Evolutionary conservation across 1,140 invertebrate species (phyloP).

Genomic region (Eumaeus atala): DNA sequence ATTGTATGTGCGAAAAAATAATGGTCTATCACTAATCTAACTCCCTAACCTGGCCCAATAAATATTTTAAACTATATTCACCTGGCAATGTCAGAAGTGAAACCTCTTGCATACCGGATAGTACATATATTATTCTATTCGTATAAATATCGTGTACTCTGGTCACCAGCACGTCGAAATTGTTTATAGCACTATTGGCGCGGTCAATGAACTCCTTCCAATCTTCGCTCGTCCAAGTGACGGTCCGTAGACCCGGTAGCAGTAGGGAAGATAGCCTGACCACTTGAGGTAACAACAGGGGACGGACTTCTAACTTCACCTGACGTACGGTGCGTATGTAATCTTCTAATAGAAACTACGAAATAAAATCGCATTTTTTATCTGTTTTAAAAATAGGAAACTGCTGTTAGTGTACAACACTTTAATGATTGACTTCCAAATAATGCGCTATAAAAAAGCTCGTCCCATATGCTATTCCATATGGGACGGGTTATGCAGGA

Average conservation of each 20-base stretch:
- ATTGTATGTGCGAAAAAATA: too few species aligned
- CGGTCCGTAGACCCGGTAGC: slow-evolving; percentile 83
- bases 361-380: slow-evolving; percentile 16
- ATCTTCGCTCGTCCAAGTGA: slow-evolving; percentile 87
- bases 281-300: slow-evolving; percentile 89
- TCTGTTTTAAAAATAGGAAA: too few species aligned
- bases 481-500: too few species aligned
- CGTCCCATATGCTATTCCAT: too few species aligned
- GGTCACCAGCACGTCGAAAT: slow-evolving; percentile 87
- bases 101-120: slow-evolving; percentile 90
- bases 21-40: too few species aligned
- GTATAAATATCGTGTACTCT: slow-evolving; percentile 93
- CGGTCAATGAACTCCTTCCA: slow-evolving; percentile 84
- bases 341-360: slow-evolving; percentile 83
- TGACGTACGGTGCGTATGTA: slow-evolving; percentile 81
- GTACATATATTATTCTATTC: slow-evolving; percentile 92
- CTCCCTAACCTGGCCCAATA: too few species aligned
- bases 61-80: slow-evolving; percentile 21
- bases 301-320: slow-evolving; percentile 89
- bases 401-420: too few species aligned
- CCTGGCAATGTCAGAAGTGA: slow-evolving; percentile 84
- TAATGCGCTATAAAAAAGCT: too few species aligned
- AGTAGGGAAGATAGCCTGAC: slow-evolving; percentile 86
- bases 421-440: too few species aligned
- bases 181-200: slow-evolving; percentile 82